Evolutionary conservation across 2,888 invertebrate species (phyloP).

Genomic region (Drosophila cognata): DNA sequence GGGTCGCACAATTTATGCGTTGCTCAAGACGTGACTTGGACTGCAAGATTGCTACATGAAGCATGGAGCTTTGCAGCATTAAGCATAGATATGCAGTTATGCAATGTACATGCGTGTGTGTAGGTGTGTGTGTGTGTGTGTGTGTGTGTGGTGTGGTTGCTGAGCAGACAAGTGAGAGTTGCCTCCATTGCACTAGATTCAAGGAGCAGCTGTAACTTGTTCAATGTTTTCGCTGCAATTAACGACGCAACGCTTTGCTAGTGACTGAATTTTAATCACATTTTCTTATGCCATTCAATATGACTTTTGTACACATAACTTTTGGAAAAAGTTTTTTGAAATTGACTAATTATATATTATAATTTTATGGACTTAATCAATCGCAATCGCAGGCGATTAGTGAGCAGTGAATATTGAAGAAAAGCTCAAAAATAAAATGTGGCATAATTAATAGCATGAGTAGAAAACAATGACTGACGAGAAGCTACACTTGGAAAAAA

Average conservation of each 20-base stretch:
- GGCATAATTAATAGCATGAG: not conserved
- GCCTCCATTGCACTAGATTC: slow-evolving; percentile 43
- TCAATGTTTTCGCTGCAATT: slow-evolving; percentile 43
- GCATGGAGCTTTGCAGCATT: slow-evolving; percentile 15
- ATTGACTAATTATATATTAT: not conserved
- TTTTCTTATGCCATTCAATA: slow-evolving; percentile 25
- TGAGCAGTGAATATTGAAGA: not conserved
- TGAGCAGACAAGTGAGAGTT: slow-evolving; percentile 50
- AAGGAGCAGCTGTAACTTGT: slow-evolving; percentile 46
- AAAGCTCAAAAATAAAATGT: not conserved
- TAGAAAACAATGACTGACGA: not conserved
- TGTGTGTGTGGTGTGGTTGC: slow-evolving; percentile 15
- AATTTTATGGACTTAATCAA: not conserved
- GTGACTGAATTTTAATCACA: slow-evolving; percentile 28
- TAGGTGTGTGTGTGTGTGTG: slow-evolving; percentile 4
- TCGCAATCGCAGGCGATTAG: no score
- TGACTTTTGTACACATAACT: not conserved
- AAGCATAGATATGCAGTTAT: slow-evolving; percentile 36
- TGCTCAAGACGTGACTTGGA: slow-evolving; percentile 69
- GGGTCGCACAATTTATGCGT: slow-evolving; percentile 77
- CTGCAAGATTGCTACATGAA: slow-evolving; percentile 20
- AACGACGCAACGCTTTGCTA: slow-evolving; percentile 20
- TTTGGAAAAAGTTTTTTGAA: not conserved
- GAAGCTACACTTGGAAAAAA: not conserved
- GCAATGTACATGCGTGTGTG: slow-evolving; percentile 39